Evolutionary conservation across 2,113 vertebrate genomes (phyloP).

Genomic region (Polypterus bichir): DNA sequence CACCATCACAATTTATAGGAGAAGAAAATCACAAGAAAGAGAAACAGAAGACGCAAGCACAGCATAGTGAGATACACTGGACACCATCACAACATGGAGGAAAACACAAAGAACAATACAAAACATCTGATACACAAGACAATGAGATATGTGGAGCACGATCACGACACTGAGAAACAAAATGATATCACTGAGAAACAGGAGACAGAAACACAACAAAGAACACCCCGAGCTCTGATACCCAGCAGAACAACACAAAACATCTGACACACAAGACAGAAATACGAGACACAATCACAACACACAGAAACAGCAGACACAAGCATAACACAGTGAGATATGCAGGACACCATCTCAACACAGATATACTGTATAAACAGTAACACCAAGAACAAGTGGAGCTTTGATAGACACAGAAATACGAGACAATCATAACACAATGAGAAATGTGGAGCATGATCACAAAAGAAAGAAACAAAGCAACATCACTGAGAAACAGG

Average conservation of each 20-base stretch:
- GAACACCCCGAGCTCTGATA: background rate
- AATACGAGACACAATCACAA: no score
- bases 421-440: no score
- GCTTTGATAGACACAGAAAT: no score
- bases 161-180: no score
- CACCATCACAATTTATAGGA: background rate
- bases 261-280: background rate
- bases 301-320: no score
- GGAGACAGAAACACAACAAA: background rate
- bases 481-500: no score
- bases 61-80: background rate
- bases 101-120: no score
- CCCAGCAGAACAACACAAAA: no score
- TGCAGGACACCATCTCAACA: background rate
- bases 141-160: no score
- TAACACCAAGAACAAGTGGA: background rate
- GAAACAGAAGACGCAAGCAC: background rate
- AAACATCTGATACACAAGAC: no score
- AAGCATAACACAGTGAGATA: background rate
- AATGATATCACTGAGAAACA: background rate
- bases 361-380: background rate
- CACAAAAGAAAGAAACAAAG: no score
- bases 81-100: background rate
- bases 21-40: background rate
- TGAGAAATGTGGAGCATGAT: no score